A percentile compares a stretch with the other conserved stretches of the same genome.
These are phyloP conservation scores for Scarus forsteni DNA, from an alignment of 2,797 vertebrate genomes.

Conservation along the genomic window DNA sequence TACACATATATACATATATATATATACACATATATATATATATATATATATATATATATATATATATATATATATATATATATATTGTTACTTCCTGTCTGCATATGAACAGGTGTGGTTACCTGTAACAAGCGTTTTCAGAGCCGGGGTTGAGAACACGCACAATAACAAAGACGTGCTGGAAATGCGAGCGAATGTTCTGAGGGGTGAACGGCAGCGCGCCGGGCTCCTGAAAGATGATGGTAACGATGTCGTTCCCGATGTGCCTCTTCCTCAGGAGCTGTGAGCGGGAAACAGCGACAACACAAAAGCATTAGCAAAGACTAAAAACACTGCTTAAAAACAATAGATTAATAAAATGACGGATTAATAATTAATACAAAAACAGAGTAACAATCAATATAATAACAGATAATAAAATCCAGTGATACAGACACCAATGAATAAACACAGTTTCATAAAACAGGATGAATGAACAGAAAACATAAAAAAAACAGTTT, in stretches of 20 bases:
- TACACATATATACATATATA: too few species aligned
- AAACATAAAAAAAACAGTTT: too few species aligned
- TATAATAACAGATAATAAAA: too few species aligned
- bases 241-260: constrained; percentile 97
- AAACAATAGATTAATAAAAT: constrained; percentile 19
- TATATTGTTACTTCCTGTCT: too few species aligned
- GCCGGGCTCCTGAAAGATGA: constrained; percentile 97
- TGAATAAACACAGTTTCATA: too few species aligned
- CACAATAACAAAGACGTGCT: constrained; percentile 96
- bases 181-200: constrained; percentile 95
- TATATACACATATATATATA: too few species aligned
- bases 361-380: constrained; percentile 38
- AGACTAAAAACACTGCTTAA: neutral
- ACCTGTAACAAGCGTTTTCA: constrained; percentile 93
- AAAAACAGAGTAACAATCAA: neutral
- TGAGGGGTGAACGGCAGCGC: constrained; percentile 94
- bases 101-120: constrained; percentile 6
- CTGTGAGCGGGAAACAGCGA: constrained; percentile 68
- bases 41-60: too few species aligned
- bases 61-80: too few species aligned
- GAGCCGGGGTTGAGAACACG: constrained; percentile 92
- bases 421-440: too few species aligned
- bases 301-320: constrained; percentile 32
- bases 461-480: too few species aligned
- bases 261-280: constrained; percentile 96